A percentile compares a stretch with the other conserved stretches of the same genome.
phyloP scores from a whole-genome alignment of 2,113 vertebrate species.

The Seriola quinqueradiata region DNA sequence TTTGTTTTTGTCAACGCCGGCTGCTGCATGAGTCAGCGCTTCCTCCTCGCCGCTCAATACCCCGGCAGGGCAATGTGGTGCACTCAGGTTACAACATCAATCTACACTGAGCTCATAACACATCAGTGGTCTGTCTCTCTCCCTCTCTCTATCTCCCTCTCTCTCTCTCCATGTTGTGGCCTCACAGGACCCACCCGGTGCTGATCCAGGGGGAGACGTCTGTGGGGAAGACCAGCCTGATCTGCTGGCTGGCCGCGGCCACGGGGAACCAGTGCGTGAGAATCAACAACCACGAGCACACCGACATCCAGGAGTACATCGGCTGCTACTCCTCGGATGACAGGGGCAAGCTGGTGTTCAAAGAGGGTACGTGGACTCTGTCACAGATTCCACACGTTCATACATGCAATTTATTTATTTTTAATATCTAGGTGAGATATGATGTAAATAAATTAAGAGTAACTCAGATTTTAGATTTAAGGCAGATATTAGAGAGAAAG shows the following conservation, averaged over 20 bases:
- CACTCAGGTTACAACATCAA: conserved; percentile 1
- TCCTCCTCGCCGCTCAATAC: neutral
- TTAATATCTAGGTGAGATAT: neutral
- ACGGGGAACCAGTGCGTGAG: conserved; percentile 96
- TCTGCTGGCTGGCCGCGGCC: conserved; percentile 92
- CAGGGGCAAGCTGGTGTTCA: conserved; percentile 92
- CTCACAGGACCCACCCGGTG: conserved; percentile 91
- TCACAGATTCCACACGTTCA: neutral
- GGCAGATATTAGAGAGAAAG: no score
- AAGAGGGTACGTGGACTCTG: conserved; percentile 87
- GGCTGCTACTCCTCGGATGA: conserved; percentile 95
- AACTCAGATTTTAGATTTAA: no score
- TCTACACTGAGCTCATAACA: conserved; percentile 14
- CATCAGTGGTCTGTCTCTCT: neutral
- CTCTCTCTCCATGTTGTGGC: neutral
- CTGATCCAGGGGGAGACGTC: conserved; percentile 97
- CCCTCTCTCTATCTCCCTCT: neutral
- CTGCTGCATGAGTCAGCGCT: neutral
- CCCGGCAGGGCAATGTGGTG: conserved; percentile 1
- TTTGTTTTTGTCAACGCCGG: no score
- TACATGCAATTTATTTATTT: no score
- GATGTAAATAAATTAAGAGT: no score
- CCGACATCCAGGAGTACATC: conserved; percentile 98
- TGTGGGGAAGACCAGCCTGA: conserved; percentile 97
- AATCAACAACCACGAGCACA: conserved; percentile 99